Base-by-base conservation (phyloP, 2,888 invertebrate genomes). In the Clunio marinus region DNA sequence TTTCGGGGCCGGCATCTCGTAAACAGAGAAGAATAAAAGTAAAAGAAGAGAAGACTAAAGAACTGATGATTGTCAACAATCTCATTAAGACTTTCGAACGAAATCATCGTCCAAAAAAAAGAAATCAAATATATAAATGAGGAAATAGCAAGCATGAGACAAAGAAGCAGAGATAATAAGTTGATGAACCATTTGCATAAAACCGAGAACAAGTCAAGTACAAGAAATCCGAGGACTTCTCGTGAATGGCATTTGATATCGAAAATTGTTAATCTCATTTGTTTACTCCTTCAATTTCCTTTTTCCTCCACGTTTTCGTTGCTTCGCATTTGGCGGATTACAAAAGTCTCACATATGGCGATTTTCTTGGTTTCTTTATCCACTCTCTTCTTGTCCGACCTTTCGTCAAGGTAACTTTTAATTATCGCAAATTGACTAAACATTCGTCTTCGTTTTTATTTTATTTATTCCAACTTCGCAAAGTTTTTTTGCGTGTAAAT, bases 361-460 rank as follows among this genome's bases (percentile, higher is more conserved):
- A 20, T 17, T n/a, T 20, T 17, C 20, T 17, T 51, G 17, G 4
- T 32, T 32, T 32, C 10, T 32, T 32, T 32, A 10, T 4, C 32
- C 32, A 32, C 32, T 7, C 10, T 32, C 32, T 32, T 10, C n/a
- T 17, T 20, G 2, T 51, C 51, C 22, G 51, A 51, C 51, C 51
- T 51, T 51, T 51, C 51, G 20, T 63, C 63, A 63, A 63, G 63
- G 63, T 63, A 63, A 24, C 37, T 63, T 63, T 63, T 63, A 63
- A 63, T 63, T 63, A 63, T 46, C 63, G 63, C 46, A 8, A 45
- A 37, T 63, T 63, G 27, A 45, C 22, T 63, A 35, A 22, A 20
- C 25, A 27, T 22, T 35, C 35, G 15, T 20, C 22, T 8, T n/a
- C 24, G 20, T 27, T 57, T n/a, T n/a, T n/a, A n/a, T n/a, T n/a